Conservation (phyloP, 2,888 invertebrate species). For the Eristalis tenax region DNA sequence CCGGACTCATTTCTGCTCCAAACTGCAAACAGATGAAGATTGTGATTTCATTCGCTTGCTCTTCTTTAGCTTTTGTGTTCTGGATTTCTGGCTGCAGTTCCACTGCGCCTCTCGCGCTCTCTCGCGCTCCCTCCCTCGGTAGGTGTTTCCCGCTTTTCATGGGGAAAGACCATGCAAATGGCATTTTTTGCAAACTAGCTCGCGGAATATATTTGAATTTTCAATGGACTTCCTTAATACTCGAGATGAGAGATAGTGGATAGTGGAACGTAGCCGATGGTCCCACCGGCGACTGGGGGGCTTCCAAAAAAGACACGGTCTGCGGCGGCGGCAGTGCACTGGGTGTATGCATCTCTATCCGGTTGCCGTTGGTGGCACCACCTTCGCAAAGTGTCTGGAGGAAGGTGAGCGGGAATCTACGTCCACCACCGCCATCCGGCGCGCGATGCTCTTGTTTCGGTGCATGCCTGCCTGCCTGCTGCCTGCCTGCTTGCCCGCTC, state of each 20-base stretch:
- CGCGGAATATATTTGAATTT: constrained; percentile 72
- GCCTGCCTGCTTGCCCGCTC: constrained; percentile 15
- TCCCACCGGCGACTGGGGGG: constrained; percentile 9
- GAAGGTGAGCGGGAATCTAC: background rate
- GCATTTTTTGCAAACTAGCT: constrained; percentile 69
- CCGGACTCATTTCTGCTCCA: constrained; percentile 62
- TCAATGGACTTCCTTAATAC: constrained; percentile 72
- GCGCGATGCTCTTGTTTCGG: constrained; percentile 60
- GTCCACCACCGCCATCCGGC: background rate
- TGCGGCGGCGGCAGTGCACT: background rate
- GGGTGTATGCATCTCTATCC: constrained; percentile 53
- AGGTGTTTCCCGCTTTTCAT: constrained; percentile 5
- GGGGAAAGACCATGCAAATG: constrained; percentile 67
- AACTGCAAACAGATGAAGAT: constrained; percentile 61
- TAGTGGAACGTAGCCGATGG: constrained; percentile 54
- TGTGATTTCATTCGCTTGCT: constrained; percentile 62
- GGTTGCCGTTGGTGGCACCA: constrained; percentile 52
- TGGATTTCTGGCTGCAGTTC: background rate
- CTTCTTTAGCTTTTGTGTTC: constrained; percentile 37
- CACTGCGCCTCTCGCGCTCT: background rate
- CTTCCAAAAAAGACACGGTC: constrained; percentile 33
- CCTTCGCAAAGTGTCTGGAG: constrained; percentile 45
- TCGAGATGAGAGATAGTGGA: constrained; percentile 68
- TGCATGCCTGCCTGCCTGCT: constrained; percentile 35
- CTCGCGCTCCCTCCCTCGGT: background rate